These are phyloP conservation scores for Lasioglossum leucozonium DNA, from an alignment of 2,888 invertebrate genomes.

Conservation along the genomic window DNA sequence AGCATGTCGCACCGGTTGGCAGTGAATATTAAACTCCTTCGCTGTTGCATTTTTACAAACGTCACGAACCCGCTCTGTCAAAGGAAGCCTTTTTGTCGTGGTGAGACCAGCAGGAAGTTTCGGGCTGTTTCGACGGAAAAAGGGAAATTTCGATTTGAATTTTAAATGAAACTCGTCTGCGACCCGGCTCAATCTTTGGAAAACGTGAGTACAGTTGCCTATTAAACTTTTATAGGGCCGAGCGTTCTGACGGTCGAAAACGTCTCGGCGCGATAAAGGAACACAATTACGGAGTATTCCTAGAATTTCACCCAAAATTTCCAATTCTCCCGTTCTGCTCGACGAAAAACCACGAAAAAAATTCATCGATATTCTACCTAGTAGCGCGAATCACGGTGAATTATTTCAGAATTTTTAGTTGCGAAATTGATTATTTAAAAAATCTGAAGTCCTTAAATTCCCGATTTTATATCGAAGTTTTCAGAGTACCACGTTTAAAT, in stretches of 20 bases:
- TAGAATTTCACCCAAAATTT: too few species aligned
- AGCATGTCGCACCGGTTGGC: background rate
- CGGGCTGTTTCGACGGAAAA: background rate
- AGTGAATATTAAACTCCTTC: slow-evolving; percentile 6
- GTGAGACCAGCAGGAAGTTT: slow-evolving; percentile 14
- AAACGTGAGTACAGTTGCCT: background rate
- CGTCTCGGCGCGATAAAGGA: background rate
- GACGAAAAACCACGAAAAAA: too few species aligned
- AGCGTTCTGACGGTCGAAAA: background rate
- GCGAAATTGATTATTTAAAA: too few species aligned
- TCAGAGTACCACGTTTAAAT: too few species aligned
- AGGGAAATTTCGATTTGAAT: slow-evolving; percentile 9
- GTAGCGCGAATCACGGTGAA: too few species aligned
- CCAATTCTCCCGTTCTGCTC: too few species aligned
- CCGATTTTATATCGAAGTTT: too few species aligned
- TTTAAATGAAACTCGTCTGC: background rate
- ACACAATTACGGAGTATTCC: too few species aligned
- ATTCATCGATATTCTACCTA: too few species aligned
- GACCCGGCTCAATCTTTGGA: background rate
- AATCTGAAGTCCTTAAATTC: too few species aligned
- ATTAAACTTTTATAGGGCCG: background rate
- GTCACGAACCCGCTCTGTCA: slow-evolving; percentile 17
- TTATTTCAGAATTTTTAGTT: too few species aligned
- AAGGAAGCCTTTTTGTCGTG: slow-evolving; percentile 25
- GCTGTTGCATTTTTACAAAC: slow-evolving; percentile 22